Percentiles rank a stretch among this genome's conserved stretches.
These are phyloP conservation scores for Columbina picui DNA, from an alignment of 2,113 vertebrate species.

Conservation along the genomic window DNA sequence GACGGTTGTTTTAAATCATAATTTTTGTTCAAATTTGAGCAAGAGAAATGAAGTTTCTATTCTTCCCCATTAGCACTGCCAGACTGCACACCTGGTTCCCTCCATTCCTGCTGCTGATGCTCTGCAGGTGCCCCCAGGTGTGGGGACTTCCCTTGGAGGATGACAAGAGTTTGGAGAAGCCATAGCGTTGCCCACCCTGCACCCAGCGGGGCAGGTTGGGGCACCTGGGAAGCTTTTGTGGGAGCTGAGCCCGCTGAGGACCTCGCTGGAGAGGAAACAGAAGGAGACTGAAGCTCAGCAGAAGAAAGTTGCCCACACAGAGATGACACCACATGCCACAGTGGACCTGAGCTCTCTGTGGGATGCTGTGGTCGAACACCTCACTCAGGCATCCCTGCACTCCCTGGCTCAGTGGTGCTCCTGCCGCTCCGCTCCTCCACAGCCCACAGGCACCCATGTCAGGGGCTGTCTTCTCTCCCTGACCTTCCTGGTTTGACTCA, in stretches of 20 bases:
- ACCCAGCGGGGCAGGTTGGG: not conserved
- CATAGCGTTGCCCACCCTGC: not conserved
- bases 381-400: not conserved
- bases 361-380: not conserved
- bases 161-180: not conserved
- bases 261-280: not conserved
- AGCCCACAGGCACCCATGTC: accelerated
- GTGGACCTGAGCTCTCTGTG: not conserved
- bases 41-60: not conserved
- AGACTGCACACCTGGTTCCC: not conserved
- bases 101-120: not conserved
- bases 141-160: not conserved
- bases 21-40: not conserved
- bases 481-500: not conserved
- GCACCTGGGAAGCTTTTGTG: accelerated
- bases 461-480: not conserved
- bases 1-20: not conserved
- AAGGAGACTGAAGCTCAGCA: not conserved
- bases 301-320: not conserved
- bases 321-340: accelerated
- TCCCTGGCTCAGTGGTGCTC: not conserved
- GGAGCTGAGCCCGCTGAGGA: not conserved
- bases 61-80: not conserved
- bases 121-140: not conserved
- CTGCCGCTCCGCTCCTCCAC: not conserved